Evolutionary conservation across 2,888 invertebrate genomes (phyloP), one percentile per base, ranked within the genome.

Genomic region (Patella pellucida): DNA sequence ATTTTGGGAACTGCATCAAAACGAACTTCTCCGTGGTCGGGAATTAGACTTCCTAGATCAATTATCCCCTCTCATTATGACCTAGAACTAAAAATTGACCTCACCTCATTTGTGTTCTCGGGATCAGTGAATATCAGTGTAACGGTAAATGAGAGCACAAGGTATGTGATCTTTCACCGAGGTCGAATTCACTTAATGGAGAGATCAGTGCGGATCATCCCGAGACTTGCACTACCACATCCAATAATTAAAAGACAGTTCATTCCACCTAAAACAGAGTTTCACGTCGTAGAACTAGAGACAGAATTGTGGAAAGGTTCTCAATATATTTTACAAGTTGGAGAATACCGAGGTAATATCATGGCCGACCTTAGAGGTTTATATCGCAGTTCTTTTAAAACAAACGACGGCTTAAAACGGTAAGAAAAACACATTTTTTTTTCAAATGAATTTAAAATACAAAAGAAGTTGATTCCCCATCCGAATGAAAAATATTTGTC

Each of bases 51-150:
- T 23, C 85, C 87, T 2, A 72, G 83, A 16, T 76, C 80, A 23
- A 73, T 88, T 11, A 76, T 84, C 16, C 87, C 87, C 1, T 71
- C 79, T 3, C 82, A 83, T 74, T 88, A 88, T 77, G 83, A 84
- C 27, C 76, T 88, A 7, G 80, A 84, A 67, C 75, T 88, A 50
- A 76, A 78, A 68, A 76, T 87, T 7, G 81, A 84, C 70, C 74
- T 86, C 68, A 76, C 79, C 14, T 81, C 82, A 14, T 80, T 77
- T 27, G 72, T 68, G 5, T 88, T 83, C 72, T 54, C 72, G 1
- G 87, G 87, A 16, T 77, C 79, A 12, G 86, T 86, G 1, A 81
- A 84, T 62, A 86, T 88, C 71, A 78, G 77, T 9, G 52, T 85
- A 1, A 71, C 79, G 15, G 80, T 82, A 0, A 76, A 76, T 23